Conservation (phyloP, 2,888 invertebrate genomes). For the Erebia ligea region DNA sequence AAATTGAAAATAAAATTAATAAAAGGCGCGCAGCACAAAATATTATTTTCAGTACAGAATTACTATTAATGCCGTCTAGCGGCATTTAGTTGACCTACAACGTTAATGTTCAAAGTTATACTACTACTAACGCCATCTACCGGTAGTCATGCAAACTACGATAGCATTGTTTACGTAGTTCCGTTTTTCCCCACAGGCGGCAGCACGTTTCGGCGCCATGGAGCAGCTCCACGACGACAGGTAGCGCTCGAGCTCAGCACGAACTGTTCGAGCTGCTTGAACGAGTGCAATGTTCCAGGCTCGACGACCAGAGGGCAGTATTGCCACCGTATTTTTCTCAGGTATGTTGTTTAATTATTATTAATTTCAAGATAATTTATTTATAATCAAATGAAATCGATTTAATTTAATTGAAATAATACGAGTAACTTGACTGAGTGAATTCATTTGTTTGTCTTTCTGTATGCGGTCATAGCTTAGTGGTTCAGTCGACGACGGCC, state of each 20-base stretch:
- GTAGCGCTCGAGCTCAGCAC: conserved; percentile 83
- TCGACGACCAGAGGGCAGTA: conserved; percentile 98
- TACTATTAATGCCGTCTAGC: conserved; percentile 2
- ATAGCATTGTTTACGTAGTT: conserved; percentile 44
- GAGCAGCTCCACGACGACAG: conserved; percentile 80
- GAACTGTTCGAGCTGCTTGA: conserved; percentile 97
- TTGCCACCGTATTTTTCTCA: conserved; percentile 95
- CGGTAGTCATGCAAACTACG: conserved; percentile 10
- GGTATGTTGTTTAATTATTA: conserved; percentile 84
- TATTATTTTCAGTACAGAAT: too few species aligned
- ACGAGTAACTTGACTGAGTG: too few species aligned
- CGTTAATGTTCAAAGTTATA: background rate
- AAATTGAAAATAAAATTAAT: too few species aligned
- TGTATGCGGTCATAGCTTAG: too few species aligned
- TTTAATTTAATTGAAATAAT: too few species aligned
- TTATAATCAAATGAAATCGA: too few species aligned
- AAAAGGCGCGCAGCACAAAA: too few species aligned
- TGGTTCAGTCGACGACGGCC: too few species aligned
- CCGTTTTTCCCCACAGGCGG: conserved; percentile 78
- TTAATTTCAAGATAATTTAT: conserved; percentile 23
- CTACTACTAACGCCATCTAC: conserved; percentile 50
- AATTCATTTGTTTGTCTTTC: too few species aligned
- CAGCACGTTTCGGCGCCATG: conserved; percentile 85
- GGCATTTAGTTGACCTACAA: background rate
- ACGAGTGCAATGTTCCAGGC: conserved; percentile 95